These are phyloP conservation scores for Leucopsar rothschildi DNA, from an alignment of 2,113 vertebrate species.

Conservation along the genomic window DNA sequence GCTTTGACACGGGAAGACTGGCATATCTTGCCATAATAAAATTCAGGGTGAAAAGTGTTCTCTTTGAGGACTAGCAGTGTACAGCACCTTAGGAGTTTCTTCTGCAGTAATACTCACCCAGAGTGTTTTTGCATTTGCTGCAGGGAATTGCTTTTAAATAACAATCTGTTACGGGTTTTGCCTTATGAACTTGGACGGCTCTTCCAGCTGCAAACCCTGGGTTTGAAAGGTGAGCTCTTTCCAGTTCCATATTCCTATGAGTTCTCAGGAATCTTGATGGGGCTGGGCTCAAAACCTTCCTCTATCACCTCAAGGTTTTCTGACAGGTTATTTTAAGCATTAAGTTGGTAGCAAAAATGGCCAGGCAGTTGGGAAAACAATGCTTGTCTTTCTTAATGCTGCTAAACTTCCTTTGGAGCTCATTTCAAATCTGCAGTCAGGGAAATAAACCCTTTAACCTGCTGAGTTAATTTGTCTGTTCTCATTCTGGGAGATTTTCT, in stretches of 20 bases:
- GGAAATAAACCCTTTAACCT: background rate
- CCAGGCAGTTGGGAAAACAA: background rate
- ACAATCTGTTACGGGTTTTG: slow-evolving; percentile 99
- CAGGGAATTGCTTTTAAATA: slow-evolving; percentile 99
- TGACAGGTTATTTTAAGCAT: background rate
- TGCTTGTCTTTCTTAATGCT: background rate
- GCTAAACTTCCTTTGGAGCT: background rate
- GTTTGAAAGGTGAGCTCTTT: slow-evolving; percentile 89
- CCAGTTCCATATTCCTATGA: background rate
- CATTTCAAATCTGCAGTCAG: background rate
- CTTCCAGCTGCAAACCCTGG: slow-evolving; percentile 96
- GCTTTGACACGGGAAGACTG: background rate
- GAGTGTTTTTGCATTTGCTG: slow-evolving; percentile 9
- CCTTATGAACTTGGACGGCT: slow-evolving; percentile 99
- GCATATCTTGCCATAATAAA: background rate
- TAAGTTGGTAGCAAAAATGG: background rate
- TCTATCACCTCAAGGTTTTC: background rate
- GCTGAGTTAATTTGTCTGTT: background rate
- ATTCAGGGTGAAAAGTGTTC: background rate
- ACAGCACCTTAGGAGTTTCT: background rate
- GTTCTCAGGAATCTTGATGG: background rate
- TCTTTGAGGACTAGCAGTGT: background rate
- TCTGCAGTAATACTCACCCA: background rate
- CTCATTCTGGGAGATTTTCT: background rate
- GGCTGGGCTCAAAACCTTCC: background rate